phyloP scores from a whole-genome alignment of 1,140 invertebrate species.

The Drosophila simulans region DNA sequence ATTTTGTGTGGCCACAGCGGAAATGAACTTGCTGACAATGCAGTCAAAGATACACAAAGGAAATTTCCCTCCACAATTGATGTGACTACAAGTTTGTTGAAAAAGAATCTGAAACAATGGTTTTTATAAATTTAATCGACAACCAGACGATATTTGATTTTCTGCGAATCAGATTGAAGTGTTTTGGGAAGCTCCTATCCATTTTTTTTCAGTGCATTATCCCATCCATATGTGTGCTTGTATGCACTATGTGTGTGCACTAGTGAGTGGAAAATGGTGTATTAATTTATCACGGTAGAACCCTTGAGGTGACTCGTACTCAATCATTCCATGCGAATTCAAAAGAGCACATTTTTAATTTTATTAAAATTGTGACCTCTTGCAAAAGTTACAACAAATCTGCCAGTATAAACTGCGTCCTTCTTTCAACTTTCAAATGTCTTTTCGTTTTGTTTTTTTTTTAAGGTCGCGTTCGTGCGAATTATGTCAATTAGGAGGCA shows the following conservation, averaged over 20 bases:
- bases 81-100: too few relatives aligned
- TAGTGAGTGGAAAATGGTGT: constrained; percentile 41
- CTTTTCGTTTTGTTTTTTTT: not conserved
- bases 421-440: too few relatives aligned
- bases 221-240: not conserved
- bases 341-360: not conserved
- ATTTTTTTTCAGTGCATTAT: not conserved
- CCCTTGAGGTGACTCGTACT: constrained; percentile 30
- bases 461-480: not conserved
- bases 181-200: not conserved
- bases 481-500: not conserved
- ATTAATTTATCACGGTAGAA: constrained; percentile 34
- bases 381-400: too few relatives aligned
- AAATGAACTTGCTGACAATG: constrained; percentile 51
- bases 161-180: too few relatives aligned
- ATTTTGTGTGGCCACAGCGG: constrained; percentile 51
- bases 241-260: not conserved
- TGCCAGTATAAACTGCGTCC: too few relatives aligned
- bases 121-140: too few relatives aligned
- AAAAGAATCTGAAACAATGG: too few relatives aligned
- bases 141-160: too few relatives aligned
- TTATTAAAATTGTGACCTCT: too few relatives aligned
- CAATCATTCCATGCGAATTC: constrained; percentile 24
- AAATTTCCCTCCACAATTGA: not conserved
- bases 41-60: constrained; percentile 13